Conservation (phyloP, 2,797 vertebrate species). For the Antennarius maculatus region DNA sequence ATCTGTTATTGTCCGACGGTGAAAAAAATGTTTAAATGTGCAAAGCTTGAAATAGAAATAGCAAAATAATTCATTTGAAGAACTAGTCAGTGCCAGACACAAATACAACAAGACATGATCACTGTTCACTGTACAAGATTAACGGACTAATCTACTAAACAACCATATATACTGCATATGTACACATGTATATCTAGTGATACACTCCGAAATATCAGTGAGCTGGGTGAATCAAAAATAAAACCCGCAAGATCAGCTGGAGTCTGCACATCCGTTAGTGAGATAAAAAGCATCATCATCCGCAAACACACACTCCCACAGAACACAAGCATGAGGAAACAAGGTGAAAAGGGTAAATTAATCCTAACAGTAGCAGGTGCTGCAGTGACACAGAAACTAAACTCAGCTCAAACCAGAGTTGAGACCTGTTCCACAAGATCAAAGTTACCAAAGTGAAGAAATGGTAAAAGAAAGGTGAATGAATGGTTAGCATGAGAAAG, state of each 20-base stretch:
- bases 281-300: too few species aligned
- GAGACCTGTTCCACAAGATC: too few species aligned
- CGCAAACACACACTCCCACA: too few species aligned
- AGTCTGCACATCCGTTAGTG: neutral
- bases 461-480: too few species aligned
- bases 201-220: neutral
- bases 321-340: too few species aligned
- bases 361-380: too few species aligned
- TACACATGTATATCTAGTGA: conserved; percentile 18
- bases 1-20: neutral
- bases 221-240: neutral
- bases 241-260: neutral
- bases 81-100: conserved; percentile 12
- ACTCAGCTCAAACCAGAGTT: too few species aligned
- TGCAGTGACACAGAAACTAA: too few species aligned
- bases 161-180: conserved; percentile 24
- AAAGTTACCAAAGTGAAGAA: too few species aligned
- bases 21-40: neutral
- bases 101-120: conserved; percentile 35
- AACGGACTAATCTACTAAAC: conserved; percentile 35
- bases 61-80: too few species aligned
- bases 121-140: conserved; percentile 45
- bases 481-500: too few species aligned
- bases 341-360: too few species aligned
- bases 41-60: neutral